Percentiles rank a stretch among this genome's conserved stretches.
phyloP scores from a whole-genome alignment of 1,140 invertebrate species.

The Musca domestica region DNA sequence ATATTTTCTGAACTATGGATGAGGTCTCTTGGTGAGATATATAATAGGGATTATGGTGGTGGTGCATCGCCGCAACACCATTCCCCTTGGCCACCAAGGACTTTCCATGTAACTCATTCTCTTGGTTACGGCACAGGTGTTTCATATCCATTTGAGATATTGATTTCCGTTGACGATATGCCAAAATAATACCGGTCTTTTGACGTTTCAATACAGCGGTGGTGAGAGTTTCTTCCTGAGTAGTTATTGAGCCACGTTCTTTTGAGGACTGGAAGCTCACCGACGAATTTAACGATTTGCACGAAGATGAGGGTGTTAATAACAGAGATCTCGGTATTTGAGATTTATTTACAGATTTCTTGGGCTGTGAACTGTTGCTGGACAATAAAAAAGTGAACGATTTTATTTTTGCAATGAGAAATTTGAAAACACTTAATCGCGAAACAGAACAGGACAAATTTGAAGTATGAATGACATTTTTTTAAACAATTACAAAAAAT shows the following conservation, averaged over 20 bases:
- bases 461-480: too few species aligned
- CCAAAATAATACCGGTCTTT: conserved; percentile 35
- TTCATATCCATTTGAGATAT: conserved; percentile 49
- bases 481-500: too few species aligned
- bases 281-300: conserved; percentile 30
- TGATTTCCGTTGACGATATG: conserved; percentile 41
- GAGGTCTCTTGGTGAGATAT: too few species aligned
- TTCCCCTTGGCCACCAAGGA: background rate
- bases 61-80: conserved; percentile 25
- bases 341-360: conserved; percentile 13
- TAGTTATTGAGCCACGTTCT: background rate
- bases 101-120: conserved; percentile 21
- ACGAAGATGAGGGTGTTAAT: conserved; percentile 42
- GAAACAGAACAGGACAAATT: too few species aligned
- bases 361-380: background rate
- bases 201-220: conserved; percentile 38
- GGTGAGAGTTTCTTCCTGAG: conserved; percentile 19
- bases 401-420: conserved; percentile 2
- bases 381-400: too few species aligned
- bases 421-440: conserved; percentile 3
- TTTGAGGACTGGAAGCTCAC: background rate
- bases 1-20: conserved; percentile 25
- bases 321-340: conserved; percentile 23
- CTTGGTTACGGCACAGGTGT: conserved; percentile 36
- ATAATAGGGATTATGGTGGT: conserved; percentile 7